Base-by-base conservation (phyloP, 37 sponge, comb jelly and placozoan genomes). In the Chondrosia reniformis region DNA sequence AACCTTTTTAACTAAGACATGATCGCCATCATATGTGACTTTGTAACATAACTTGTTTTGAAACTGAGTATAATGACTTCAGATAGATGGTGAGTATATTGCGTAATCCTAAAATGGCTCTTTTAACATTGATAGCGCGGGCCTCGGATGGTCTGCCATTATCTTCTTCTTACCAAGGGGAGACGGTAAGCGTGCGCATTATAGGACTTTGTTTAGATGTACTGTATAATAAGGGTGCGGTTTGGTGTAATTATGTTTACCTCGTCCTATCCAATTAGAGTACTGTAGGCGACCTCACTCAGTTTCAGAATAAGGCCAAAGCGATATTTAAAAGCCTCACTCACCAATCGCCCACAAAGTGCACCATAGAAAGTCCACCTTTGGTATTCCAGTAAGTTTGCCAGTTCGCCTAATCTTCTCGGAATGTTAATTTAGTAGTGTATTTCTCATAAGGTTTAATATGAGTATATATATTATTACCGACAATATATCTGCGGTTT, bases 91-190 rank as follows among this genome's bases (percentile, higher is more conserved):
- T n/a, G n/a, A n/a, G n/a, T n/a, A n/a, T n/a, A n/a, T n/a, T n/a
- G n/a, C n/a, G n/a, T n/a, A n/a, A n/a, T n/a, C n/a, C 13, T 4
- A 44, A 61, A 39, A 98, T 98, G 99, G 99, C 94, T 55, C 87
- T 98, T 17, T 67, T 98, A 12, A 98, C 99, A 15, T 81, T 95
- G 10, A 57, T 98, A 37, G 96, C 94, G 10, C 67, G 99, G 33
- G 84, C 82, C 9, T 78, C 86, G 40, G 99, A 98, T 73, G 99
- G 96, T 0, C 84, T 98, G 13, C 93, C 94, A 31, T 84, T 98
- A 33, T 92, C 96, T 78, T 93, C 93, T 1, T 95, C 96, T 8
- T 85, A 90, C 43, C 86, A 89, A 45, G 89, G 89, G 38, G 92
- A 88, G 13, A 89, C 88, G 7, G 46, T 62, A 55, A n/a, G n/a